These are phyloP conservation scores for Excalfactoria chinensis DNA, from an alignment of 2,113 vertebrate species.

Conservation along the genomic window DNA sequence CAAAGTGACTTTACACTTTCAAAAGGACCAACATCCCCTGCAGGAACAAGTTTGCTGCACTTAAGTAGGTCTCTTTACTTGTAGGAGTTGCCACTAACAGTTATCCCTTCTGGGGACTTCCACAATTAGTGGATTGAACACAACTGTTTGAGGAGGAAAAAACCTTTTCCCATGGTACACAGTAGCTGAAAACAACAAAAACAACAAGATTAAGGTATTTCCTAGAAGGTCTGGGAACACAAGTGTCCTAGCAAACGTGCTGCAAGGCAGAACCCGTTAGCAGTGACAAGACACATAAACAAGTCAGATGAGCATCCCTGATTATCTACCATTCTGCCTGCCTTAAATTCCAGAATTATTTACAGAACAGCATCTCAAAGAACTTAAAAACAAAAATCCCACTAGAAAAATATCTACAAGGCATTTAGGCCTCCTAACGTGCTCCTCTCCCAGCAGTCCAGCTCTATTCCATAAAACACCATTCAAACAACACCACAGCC, in stretches of 20 bases:
- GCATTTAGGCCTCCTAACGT: not conserved
- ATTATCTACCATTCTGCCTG: not conserved
- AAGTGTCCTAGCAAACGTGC: not conserved
- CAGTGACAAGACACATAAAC: not conserved
- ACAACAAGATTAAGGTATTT: not conserved
- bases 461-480: not conserved
- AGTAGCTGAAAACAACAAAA: not conserved
- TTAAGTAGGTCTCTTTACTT: not conserved
- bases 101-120: not conserved
- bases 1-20: not conserved
- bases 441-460: not conserved
- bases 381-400: not conserved
- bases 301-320: not conserved
- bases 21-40: not conserved
- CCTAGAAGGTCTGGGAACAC: not conserved
- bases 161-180: not conserved
- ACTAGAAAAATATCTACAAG: not conserved
- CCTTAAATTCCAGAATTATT: not conserved
- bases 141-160: not conserved
- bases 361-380: not conserved
- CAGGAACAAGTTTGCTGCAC: not conserved
- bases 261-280: not conserved
- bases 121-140: not conserved
- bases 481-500: accelerated
- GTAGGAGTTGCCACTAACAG: not conserved